phyloP scores from a whole-genome alignment of 2,113 vertebrate genomes.

The Ptilonorhynchus violaceus region DNA sequence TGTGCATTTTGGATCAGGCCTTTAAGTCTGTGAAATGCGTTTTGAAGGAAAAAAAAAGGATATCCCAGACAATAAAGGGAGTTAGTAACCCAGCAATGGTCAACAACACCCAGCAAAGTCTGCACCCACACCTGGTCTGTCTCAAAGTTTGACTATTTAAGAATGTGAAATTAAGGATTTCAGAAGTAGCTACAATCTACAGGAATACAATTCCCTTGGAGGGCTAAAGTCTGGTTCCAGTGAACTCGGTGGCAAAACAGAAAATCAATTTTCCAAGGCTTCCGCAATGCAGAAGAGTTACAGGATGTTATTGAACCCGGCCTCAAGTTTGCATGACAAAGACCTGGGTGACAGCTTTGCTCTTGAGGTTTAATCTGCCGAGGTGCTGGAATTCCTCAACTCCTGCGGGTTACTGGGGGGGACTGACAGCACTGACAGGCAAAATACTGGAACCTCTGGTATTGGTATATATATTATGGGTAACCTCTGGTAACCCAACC shows the following conservation, averaged over 20 bases:
- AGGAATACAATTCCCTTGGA: neutral
- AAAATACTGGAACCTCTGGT: neutral
- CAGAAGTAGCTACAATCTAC: neutral
- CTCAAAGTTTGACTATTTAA: neutral
- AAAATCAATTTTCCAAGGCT: conserved; percentile 30
- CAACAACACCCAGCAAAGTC: neutral
- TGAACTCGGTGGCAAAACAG: conserved; percentile 9
- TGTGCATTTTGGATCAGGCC: neutral
- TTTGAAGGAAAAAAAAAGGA: neutral
- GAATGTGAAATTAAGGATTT: neutral
- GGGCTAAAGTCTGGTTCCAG: neutral
- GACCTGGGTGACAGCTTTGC: neutral
- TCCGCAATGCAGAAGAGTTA: conserved; percentile 28
- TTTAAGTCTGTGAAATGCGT: neutral
- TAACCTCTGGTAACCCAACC: too few relatives aligned
- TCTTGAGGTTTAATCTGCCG: neutral
- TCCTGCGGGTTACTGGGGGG: neutral
- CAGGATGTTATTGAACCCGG: neutral
- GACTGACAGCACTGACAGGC: neutral
- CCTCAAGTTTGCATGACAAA: conserved; percentile 37
- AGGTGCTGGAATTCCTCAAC: neutral
- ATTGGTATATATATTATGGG: too few relatives aligned
- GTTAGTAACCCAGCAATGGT: neutral
- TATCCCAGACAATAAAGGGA: neutral
- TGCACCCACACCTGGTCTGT: neutral